These are phyloP conservation scores for Panurus biarmicus DNA, from an alignment of 2,113 vertebrate species.

Conservation along the genomic window DNA sequence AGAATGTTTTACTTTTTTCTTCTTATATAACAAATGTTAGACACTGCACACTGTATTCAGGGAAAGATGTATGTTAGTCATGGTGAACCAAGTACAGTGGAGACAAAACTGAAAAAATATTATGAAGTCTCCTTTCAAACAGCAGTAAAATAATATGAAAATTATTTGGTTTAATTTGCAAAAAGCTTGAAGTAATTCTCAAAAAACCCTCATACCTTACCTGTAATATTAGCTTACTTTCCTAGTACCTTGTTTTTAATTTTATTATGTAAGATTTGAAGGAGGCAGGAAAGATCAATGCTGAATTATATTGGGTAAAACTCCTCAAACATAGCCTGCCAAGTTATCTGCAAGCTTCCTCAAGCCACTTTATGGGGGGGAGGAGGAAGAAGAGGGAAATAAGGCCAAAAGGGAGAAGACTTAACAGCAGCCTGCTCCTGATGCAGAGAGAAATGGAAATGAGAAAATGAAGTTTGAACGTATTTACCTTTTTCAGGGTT, in stretches of 20 bases:
- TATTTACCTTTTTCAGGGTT: neutral
- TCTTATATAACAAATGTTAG: neutral
- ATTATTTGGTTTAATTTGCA: neutral
- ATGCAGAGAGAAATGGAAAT: neutral
- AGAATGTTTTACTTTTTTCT: neutral
- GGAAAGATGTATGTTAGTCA: neutral
- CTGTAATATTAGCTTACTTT: neutral
- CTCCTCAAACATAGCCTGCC: neutral
- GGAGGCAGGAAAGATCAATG: neutral
- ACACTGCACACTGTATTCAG: neutral
- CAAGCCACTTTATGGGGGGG: neutral
- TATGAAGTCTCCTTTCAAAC: neutral
- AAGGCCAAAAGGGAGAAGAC: neutral
- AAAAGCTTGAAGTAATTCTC: neutral
- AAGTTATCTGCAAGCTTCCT: neutral
- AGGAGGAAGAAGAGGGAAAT: neutral
- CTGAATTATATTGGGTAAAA: neutral
- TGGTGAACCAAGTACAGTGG: neutral
- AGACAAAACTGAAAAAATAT: neutral
- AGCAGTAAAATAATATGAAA: neutral
- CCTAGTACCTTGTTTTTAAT: neutral
- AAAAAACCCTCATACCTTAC: neutral
- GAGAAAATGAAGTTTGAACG: neutral
- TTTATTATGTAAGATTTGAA: neutral
- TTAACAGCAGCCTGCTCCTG: neutral